Base-by-base conservation (phyloP, 2,888 invertebrate species). In the Gerosis bhagava region DNA sequence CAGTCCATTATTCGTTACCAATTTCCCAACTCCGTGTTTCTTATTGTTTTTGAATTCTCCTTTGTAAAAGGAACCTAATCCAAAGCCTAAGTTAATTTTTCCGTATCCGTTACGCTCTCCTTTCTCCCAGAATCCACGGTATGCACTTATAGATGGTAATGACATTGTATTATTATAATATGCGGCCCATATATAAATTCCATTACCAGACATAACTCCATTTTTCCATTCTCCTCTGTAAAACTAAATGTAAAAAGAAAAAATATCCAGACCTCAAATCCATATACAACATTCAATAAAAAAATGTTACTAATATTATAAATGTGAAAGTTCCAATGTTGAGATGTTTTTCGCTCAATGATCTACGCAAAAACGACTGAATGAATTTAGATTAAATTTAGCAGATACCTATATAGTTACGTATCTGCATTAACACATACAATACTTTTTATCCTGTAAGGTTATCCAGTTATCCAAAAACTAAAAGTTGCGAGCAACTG, bases 171-270 rank as follows among this genome's bases (percentile, higher is more conserved):
- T 79, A 59, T 91, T 91, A 35, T 76, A 78, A 64, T 77, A 82
- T 8, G 87, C 66, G 51, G 84, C 79, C 93, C 92, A 92, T 37
- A 87, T 83, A 52, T 92, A 92, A 50, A 90, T 84, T 1, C 93
- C 92, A 49, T 87, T 83, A 41, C 92, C 92, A 46, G 90, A 75
- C 82, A 91, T 91, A 0, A 79, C 69, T 17, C 91, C 91, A 43
- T 87, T 77, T 56, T 76, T 71, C 92, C 92, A 93, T 52, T 89
- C 83, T 0, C 93, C 93, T 50, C 73, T 83, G 63, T 92, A 93
- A 67, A 86, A 87, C 91, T 91, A 73, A 65, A 34, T 46, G 37
- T 1, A 31, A 25, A 31, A 16, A 11, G 10, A 44, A 29, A 19
- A 12, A 28, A 28, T 29, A 39, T 19, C 21, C 1, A 26, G 10